Evolutionary conservation across 53 echinoderm and acorn worm genomes (phyloP).

Genomic region (Patiria pectinifera): DNA sequence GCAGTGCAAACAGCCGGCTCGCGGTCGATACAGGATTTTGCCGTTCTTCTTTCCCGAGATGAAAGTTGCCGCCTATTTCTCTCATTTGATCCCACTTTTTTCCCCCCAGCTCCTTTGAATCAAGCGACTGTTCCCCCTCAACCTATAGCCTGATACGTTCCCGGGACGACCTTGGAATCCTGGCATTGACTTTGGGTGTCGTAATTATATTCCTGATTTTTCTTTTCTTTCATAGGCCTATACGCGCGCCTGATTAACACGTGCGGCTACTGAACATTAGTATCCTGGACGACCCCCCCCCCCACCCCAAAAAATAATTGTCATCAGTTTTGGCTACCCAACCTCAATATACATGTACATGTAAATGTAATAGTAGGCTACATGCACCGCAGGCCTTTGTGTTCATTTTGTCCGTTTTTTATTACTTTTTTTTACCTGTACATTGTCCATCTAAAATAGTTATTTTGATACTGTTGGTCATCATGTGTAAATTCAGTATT

Average conservation of each 20-base stretch:
- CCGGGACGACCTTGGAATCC: constrained; percentile 31
- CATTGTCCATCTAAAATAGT: too few relatives aligned
- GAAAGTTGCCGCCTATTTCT: constrained; percentile 57
- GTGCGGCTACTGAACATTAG: not conserved
- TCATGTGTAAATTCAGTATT: too few relatives aligned
- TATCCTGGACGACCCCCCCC: not conserved
- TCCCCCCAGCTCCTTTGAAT: constrained; percentile 1
- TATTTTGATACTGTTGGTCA: too few relatives aligned
- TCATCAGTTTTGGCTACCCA: too few relatives aligned
- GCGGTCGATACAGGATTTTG: constrained; percentile 17
- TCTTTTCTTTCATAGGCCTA: not conserved
- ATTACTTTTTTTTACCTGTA: too few relatives aligned
- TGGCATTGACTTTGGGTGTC: not conserved
- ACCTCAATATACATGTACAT: too few relatives aligned
- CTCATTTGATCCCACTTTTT: not conserved
- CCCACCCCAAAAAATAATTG: too few relatives aligned
- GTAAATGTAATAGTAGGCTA: too few relatives aligned
- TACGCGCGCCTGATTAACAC: not conserved
- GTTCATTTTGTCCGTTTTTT: too few relatives aligned
- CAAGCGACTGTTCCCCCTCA: not conserved
- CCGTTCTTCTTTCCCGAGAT: constrained; percentile 11
- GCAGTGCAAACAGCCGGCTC: constrained; percentile 35
- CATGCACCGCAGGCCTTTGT: too few relatives aligned
- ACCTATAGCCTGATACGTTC: not conserved
- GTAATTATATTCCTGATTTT: not conserved